Evolutionary conservation across 2,113 vertebrate genomes (phyloP), one percentile per base, ranked within the genome.

Genomic region (Poicephalus gulielmi): DNA sequence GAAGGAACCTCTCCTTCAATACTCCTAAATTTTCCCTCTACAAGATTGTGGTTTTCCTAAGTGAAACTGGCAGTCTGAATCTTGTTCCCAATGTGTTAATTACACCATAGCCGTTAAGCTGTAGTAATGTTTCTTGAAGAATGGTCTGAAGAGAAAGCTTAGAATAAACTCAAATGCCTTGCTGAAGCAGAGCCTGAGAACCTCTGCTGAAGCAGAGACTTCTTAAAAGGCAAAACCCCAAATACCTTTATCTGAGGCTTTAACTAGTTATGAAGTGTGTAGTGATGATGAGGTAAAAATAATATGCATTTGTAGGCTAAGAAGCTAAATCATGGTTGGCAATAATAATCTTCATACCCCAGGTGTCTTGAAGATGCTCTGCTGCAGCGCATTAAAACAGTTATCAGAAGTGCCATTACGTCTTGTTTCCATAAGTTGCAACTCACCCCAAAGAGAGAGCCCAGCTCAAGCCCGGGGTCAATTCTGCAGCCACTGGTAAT

Each of bases 391-490:
- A 93, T 18, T 92, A 66, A 98, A 96, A 74, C n/a, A 94, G 19
- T 50, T 41, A 47, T 97, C 80, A 55, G 47, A 95, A 92, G 27
- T 49, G 60, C 49, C 57, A 1, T 94, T 96, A 75, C 87, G 91
- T 66, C 95, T 94, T 3, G 52, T 96, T 77, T 96, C 97, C 91
- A 97, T 81, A 95, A 98, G 93, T 41, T 96, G 57, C 1, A 75
- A 96, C 43, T 94, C 10, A 81, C 95, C 87, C 93, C 81, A 64
- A 95, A 97, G 46, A 97, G 96, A 97, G 96, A 97, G 87, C 89
- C 83, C 70, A 97, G 87, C 90, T 97, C 96, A 80, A 97, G 73
- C 43, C 78, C 15, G 8, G 96, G 96, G 97, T 98, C 97, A 85
- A 92, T 97, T 70, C 95, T 97, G 85, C 96, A 98, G 94, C 92